Evolutionary conservation across 2,113 vertebrate species (phyloP).

Genomic region (Psilopsiagon aurifrons): DNA sequence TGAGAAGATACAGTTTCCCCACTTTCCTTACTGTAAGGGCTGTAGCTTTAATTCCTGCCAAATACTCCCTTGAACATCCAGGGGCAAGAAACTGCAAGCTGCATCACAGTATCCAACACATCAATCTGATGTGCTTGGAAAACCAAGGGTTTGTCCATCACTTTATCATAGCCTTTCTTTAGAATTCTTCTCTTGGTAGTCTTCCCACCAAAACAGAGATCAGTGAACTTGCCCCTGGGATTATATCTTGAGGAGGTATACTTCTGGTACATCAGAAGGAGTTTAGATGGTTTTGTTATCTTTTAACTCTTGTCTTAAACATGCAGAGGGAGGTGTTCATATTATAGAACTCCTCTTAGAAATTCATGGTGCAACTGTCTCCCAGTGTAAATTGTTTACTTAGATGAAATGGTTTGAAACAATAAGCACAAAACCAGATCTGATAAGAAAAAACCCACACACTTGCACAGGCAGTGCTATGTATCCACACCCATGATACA

Average conservation of each 20-base stretch:
- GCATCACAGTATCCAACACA: background rate
- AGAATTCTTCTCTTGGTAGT: background rate
- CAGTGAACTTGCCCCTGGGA: background rate
- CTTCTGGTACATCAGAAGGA: background rate
- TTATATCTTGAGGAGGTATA: background rate
- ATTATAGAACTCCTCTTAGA: background rate
- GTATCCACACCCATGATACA: background rate
- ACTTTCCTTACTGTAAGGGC: background rate
- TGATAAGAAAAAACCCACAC: background rate
- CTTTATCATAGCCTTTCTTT: background rate
- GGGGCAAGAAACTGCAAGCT: background rate
- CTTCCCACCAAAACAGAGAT: background rate
- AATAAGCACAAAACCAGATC: background rate
- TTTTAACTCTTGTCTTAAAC: background rate
- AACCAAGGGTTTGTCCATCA: background rate
- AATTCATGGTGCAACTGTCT: background rate
- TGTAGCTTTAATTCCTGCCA: background rate
- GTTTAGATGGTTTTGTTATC: background rate
- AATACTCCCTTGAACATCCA: background rate
- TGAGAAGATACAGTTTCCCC: background rate
- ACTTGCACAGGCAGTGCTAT: fast-evolving
- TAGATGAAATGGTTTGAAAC: background rate
- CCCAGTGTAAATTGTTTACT: background rate
- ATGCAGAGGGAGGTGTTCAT: background rate
- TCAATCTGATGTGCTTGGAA: background rate